Conservation (phyloP, 2,113 vertebrate species). For the Machaerirhynchus nigripectus region DNA sequence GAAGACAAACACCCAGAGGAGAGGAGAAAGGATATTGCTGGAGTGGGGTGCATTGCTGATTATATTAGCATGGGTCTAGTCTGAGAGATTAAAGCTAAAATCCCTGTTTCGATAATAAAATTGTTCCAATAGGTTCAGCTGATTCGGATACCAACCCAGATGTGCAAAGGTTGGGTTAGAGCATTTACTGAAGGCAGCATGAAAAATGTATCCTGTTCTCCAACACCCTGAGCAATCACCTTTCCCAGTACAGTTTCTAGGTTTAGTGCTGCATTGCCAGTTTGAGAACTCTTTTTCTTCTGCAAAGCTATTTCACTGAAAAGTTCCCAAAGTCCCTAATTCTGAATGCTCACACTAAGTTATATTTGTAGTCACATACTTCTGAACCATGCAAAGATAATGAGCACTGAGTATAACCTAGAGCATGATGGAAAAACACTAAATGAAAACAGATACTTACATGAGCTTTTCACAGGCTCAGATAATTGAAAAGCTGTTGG, state of each 20-base stretch:
- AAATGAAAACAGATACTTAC: neutral
- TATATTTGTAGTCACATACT: neutral
- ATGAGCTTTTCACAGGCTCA: neutral
- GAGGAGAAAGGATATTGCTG: neutral
- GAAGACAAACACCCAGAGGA: neutral
- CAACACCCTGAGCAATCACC: neutral
- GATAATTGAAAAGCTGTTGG: neutral
- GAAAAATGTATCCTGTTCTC: accelerated
- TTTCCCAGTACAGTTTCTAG: neutral
- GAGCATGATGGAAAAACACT: neutral
- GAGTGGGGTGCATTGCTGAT: neutral
- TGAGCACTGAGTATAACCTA: neutral
- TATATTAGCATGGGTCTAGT: accelerated
- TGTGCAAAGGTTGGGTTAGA: neutral
- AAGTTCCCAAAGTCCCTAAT: neutral
- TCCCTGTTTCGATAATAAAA: neutral
- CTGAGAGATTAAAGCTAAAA: neutral
- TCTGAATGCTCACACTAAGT: neutral
- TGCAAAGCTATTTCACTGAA: neutral
- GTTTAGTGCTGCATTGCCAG: neutral
- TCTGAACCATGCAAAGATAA: neutral
- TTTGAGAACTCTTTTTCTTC: neutral
- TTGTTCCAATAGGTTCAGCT: neutral
- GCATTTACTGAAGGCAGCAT: neutral
- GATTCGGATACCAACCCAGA: neutral